These are phyloP conservation scores for Philotrypesis tridentata DNA, from an alignment of 1,140 invertebrate genomes.

Conservation along the genomic window DNA sequence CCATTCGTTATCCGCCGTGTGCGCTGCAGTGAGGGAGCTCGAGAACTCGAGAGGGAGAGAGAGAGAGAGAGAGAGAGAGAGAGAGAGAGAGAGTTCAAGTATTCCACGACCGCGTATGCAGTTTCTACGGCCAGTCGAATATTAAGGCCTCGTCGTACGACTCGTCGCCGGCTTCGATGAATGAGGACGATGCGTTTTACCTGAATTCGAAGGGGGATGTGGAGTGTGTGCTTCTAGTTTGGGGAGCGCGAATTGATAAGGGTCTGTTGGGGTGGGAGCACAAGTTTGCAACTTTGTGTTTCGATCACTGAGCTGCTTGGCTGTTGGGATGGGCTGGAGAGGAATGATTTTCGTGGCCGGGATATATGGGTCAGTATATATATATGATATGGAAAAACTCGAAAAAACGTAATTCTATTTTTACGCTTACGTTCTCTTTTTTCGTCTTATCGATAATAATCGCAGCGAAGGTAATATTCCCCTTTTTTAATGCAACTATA, in stretches of 20 bases:
- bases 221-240: not conserved
- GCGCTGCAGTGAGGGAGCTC: not conserved
- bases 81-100: not conserved
- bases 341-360: too few species aligned
- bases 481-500: too few species aligned
- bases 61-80: too few species aligned
- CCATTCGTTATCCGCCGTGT: constrained; percentile 65
- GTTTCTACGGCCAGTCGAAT: not conserved
- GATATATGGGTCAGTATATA: too few species aligned
- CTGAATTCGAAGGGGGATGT: not conserved
- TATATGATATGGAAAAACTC: too few species aligned
- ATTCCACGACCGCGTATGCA: not conserved
- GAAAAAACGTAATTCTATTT: too few species aligned
- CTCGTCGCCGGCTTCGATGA: not conserved
- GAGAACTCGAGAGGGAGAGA: not conserved
- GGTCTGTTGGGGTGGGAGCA: not conserved
- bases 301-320: not conserved
- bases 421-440: too few species aligned
- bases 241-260: not conserved
- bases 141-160: not conserved
- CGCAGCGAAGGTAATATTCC: too few species aligned
- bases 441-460: too few species aligned
- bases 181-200: not conserved
- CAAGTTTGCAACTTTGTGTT: not conserved
- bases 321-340: not conserved